Evolutionary conservation across 2,888 invertebrate genomes (phyloP).

Genomic region (Tachina lurida): DNA sequence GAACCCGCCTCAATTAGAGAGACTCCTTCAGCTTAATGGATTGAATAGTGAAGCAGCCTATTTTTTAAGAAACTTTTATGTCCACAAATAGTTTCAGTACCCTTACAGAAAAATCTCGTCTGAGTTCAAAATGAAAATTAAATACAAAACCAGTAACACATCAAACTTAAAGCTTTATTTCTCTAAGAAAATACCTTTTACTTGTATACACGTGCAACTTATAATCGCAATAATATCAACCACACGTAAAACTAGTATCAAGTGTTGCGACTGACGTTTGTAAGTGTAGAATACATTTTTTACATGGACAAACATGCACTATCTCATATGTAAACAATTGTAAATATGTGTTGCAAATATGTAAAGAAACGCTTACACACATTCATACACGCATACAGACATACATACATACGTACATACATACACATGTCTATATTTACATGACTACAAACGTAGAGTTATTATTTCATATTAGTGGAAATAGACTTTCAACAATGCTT

Average conservation of each 20-base stretch:
- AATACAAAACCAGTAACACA: no score
- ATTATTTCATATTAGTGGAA: conserved; percentile 68
- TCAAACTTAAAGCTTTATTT: no score
- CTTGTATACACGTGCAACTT: no score
- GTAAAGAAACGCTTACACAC: not conserved
- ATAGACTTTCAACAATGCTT: conserved; percentile 76
- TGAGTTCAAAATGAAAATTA: no score
- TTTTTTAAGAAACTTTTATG: no score
- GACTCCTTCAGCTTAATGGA: no score
- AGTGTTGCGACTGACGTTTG: not conserved
- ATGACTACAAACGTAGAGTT: conserved; percentile 18
- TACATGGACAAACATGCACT: not conserved
- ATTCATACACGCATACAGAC: not conserved
- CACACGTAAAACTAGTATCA: not conserved
- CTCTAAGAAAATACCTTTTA: no score
- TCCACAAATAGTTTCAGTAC: no score
- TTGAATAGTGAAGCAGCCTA: no score
- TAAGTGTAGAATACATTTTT: not conserved
- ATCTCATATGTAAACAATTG: not conserved
- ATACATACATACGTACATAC: not conserved
- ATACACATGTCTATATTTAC: not conserved
- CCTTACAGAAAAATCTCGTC: no score
- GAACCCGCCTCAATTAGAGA: no score
- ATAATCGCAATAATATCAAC: no score
- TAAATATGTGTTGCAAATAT: conserved; percentile 10